phyloP scores from a whole-genome alignment of 2,797 vertebrate species.

The Leucoraja ocellata region DNA sequence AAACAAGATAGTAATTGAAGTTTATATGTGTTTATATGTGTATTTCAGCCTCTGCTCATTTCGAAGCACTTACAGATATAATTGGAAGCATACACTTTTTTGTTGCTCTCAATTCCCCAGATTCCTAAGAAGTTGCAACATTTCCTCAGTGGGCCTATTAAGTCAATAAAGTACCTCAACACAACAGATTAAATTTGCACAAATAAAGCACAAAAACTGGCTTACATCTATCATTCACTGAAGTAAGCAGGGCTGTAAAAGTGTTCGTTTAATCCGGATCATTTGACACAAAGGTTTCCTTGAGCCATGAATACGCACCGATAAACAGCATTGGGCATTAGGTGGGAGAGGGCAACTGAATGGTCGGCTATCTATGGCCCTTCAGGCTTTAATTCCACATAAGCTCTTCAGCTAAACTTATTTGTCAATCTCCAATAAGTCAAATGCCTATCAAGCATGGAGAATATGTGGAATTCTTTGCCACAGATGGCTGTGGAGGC shows the following conservation, averaged over 20 bases:
- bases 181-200: constrained; percentile 31
- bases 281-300: background rate
- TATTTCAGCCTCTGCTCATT: background rate
- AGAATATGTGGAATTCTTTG: too few relatives aligned
- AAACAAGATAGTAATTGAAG: constrained; percentile 36
- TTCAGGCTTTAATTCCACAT: background rate
- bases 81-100: constrained; percentile 31
- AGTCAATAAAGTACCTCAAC: constrained; percentile 24
- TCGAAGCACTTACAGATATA: constrained; percentile 16
- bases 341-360: background rate
- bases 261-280: constrained; percentile 24
- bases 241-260: constrained; percentile 2
- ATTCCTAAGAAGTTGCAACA: constrained; percentile 33
- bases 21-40: constrained; percentile 24
- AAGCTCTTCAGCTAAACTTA: background rate
- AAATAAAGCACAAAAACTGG: constrained; percentile 28
- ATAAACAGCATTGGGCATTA: background rate
- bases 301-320: too few relatives aligned
- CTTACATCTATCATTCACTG: constrained; percentile 29
- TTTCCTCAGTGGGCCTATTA: constrained; percentile 27
- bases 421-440: background rate
- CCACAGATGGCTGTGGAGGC: too few relatives aligned
- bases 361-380: background rate
- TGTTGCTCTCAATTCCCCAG: constrained; percentile 35
- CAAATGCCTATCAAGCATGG: background rate